Conservation (phyloP, 1,140 invertebrate genomes). For the Liolophura sinensis region DNA sequence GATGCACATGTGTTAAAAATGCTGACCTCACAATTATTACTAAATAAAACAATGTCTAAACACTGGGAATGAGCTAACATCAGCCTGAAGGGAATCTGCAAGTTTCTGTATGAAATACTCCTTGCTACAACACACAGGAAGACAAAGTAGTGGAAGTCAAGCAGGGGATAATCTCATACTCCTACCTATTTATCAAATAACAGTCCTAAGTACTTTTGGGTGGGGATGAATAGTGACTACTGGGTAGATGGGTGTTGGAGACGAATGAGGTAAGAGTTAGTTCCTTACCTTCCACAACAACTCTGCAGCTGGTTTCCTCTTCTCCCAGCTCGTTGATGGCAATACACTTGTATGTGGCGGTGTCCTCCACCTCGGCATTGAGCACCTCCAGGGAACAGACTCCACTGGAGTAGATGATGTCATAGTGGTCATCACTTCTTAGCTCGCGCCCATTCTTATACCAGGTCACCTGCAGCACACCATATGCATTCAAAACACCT, state of each 20-base stretch:
- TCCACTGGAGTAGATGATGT: constrained; percentile 74
- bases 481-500: not conserved
- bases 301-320: constrained; percentile 92
- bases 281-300: constrained; percentile 90
- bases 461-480: constrained; percentile 71
- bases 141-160: no score
- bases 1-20: no score
- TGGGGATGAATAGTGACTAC: no score
- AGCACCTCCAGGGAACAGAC: constrained; percentile 93
- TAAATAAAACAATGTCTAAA: no score
- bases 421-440: constrained; percentile 70
- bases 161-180: no score
- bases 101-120: not conserved
- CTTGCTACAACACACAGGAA: not conserved
- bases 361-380: constrained; percentile 90
- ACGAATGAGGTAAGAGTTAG: not conserved
- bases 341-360: constrained; percentile 92
- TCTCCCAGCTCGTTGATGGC: constrained; percentile 90
- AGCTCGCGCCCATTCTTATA: constrained; percentile 92
- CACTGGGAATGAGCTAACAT: no score
- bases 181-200: no score
- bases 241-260: not conserved
- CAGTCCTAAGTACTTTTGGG: no score
- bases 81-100: no score
- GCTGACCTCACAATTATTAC: no score